Evolutionary conservation across 2,113 vertebrate genomes (phyloP).

Genomic region (Sclerurus mexicanus): DNA sequence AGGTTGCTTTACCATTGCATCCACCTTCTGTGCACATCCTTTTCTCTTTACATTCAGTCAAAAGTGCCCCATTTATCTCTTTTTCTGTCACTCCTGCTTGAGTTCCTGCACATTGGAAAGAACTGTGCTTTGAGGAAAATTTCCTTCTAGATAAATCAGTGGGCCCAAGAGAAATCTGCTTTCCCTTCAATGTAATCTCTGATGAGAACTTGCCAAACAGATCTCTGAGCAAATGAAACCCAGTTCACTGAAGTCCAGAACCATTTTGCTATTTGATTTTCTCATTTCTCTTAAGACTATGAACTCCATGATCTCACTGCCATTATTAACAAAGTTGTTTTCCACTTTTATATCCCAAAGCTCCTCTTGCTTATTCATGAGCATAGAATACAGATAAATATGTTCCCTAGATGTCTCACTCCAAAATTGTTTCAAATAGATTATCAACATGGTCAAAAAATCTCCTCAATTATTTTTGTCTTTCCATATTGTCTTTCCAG

Average conservation of each 20-base stretch:
- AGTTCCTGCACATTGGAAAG: background rate
- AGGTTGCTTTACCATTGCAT: background rate
- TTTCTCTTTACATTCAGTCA: background rate
- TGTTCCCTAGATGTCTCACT: background rate
- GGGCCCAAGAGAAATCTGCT: background rate
- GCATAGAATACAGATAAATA: background rate
- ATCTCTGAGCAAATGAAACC: background rate
- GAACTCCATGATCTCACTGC: background rate
- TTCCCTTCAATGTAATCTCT: background rate
- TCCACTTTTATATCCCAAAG: background rate
- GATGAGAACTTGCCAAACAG: background rate
- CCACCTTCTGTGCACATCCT: background rate
- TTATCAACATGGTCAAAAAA: background rate
- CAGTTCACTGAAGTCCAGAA: background rate
- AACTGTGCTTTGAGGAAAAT: background rate
- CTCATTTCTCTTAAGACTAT: background rate
- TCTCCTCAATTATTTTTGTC: background rate
- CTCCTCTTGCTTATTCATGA: accelerated
- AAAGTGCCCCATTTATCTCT: background rate
- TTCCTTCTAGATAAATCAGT: background rate
- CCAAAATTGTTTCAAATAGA: background rate
- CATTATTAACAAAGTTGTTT: background rate
- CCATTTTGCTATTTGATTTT: background rate
- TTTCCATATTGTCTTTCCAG: background rate
- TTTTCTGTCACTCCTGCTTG: background rate